Conservation (phyloP, 1,140 invertebrate genomes). For the Leptinotarsa undecemlineata region DNA sequence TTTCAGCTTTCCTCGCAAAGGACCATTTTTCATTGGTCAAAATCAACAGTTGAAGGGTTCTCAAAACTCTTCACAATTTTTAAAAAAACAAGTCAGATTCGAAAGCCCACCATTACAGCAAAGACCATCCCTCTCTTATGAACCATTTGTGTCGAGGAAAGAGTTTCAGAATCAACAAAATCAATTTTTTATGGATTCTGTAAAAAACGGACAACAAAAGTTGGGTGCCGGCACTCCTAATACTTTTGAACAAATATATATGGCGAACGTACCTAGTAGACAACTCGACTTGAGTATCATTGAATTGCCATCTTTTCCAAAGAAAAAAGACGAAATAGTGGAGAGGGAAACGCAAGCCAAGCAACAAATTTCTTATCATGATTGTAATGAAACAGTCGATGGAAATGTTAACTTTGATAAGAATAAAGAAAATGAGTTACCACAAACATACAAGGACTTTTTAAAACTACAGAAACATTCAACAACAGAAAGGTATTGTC, state of each 20-base stretch:
- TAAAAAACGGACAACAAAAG: constrained; percentile 4
- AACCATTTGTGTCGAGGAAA: constrained; percentile 25
- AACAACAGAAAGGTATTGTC: constrained; percentile 14
- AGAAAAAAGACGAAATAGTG: constrained; percentile 3
- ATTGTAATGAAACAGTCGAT: background rate
- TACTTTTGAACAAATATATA: constrained; percentile 50
- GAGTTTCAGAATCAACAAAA: background rate
- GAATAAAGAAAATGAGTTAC: constrained; percentile 19
- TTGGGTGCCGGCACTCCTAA: constrained; percentile 15
- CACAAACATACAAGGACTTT: constrained; percentile 40
- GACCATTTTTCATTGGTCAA: constrained; percentile 11
- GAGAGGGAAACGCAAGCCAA: background rate
- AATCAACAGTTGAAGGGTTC: background rate
- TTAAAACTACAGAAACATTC: constrained; percentile 30
- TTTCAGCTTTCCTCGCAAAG: constrained; percentile 9
- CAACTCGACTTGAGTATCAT: constrained; percentile 52
- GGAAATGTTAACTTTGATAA: background rate
- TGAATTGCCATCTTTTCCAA: constrained; percentile 34
- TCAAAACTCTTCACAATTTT: constrained; percentile 29
- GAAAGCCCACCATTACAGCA: constrained; percentile 35
- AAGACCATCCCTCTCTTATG: constrained; percentile 23
- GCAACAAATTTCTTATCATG: background rate
- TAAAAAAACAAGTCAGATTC: constrained; percentile 44
- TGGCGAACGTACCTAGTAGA: constrained; percentile 51
- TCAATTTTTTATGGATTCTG: too few species aligned